Percentiles rank a stretch among this genome's conserved stretches.
Evolutionary conservation across 1,140 invertebrate species (phyloP).

Genomic region (Apocrypta bakeri): DNA sequence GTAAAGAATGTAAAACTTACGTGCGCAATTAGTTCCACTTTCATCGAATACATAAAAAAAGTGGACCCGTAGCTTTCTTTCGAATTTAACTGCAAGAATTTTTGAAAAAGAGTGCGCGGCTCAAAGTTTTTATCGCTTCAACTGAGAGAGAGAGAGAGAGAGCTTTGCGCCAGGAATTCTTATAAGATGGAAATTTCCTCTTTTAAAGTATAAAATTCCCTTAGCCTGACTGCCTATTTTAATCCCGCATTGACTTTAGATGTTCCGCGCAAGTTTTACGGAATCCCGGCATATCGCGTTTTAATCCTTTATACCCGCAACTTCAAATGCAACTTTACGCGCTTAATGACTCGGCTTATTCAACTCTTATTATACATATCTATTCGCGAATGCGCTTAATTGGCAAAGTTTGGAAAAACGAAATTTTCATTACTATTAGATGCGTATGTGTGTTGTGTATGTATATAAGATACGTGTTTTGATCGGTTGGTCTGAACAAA

Average conservation of each 20-base stretch:
- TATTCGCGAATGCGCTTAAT: neutral
- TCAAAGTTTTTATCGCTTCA: neutral
- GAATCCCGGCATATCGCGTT: constrained; percentile 26
- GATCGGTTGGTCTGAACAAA: no score
- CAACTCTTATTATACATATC: neutral
- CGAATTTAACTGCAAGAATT: neutral
- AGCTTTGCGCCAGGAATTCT: neutral
- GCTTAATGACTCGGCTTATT: constrained; percentile 22
- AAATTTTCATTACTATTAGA: neutral
- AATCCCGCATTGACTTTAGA: constrained; percentile 41
- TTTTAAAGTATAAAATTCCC: constrained; percentile 38
- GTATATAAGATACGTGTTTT: no score
- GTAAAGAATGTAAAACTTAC: no score
- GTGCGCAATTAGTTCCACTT: neutral
- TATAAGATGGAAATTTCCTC: constrained; percentile 30
- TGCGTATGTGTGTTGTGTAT: neutral
- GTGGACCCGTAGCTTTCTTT: no score
- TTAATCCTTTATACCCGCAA: constrained; percentile 46
- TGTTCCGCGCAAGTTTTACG: constrained; percentile 29
- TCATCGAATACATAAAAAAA: neutral
- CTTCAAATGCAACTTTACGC: constrained; percentile 44
- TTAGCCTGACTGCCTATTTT: constrained; percentile 40
- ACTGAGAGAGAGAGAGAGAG: no score
- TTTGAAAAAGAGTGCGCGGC: neutral
- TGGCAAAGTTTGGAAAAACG: constrained; percentile 4